Percentiles rank a stretch among this genome's conserved stretches.
phyloP scores from a whole-genome alignment of 2,797 vertebrate species.

The Dryobates pubescens region DNA sequence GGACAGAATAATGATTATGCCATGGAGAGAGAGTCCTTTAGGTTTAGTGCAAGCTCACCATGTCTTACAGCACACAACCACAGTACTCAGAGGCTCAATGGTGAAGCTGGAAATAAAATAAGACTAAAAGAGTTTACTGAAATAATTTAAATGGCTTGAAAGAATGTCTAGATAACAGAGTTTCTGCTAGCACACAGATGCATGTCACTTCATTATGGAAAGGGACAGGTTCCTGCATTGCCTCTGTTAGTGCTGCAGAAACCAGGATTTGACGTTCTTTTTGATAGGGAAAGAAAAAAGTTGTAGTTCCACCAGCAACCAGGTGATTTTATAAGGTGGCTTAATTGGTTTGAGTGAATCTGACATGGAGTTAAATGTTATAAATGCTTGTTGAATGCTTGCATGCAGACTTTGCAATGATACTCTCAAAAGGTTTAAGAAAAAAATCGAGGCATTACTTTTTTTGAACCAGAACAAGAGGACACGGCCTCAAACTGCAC shows the following conservation, averaged over 20 bases:
- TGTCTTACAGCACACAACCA: neutral
- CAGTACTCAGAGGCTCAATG: neutral
- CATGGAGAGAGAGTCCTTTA: neutral
- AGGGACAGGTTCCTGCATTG: neutral
- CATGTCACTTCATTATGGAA: neutral
- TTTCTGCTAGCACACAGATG: neutral
- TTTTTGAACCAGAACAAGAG: neutral
- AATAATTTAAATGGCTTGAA: neutral
- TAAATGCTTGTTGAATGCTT: neutral
- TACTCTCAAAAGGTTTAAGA: neutral
- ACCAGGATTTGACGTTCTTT: neutral
- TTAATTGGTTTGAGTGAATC: neutral
- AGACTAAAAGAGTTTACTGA: neutral
- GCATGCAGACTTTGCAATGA: neutral
- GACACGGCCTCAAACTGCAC: no score
- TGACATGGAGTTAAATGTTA: neutral
- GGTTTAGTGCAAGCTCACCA: neutral
- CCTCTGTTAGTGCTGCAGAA: neutral
- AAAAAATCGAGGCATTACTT: neutral
- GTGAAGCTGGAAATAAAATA: neutral
- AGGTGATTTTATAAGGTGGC: neutral
- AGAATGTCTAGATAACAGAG: neutral
- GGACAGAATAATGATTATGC: neutral
- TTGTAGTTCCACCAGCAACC: neutral
- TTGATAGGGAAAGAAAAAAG: neutral